Conservation (phyloP, 2,797 vertebrate genomes). For the Phalloptychus januarius region DNA sequence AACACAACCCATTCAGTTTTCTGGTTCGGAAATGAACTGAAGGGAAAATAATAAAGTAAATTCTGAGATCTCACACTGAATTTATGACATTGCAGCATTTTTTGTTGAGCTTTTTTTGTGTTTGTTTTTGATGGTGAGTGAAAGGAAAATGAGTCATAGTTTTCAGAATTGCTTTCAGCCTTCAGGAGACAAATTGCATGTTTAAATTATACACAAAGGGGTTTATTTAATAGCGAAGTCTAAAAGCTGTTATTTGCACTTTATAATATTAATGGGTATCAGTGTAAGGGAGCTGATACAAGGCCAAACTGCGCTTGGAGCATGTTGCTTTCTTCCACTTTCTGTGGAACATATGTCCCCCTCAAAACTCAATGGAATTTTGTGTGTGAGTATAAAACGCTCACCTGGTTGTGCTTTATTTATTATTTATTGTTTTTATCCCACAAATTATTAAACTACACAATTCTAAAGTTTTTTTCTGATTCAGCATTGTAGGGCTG, state of each 20-base stretch:
- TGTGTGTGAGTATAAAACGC: not conserved
- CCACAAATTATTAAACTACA: not conserved
- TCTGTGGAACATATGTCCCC: not conserved
- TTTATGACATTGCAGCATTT: not conserved
- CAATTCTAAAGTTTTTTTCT: not conserved
- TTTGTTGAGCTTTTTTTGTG: not conserved
- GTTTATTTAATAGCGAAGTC: not conserved
- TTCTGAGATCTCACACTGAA: not conserved
- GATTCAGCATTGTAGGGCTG: not conserved
- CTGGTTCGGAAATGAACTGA: too few relatives aligned
- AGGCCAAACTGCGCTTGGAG: not conserved
- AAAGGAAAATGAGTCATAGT: constrained; percentile 3
- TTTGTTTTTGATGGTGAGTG: not conserved
- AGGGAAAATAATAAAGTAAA: not conserved
- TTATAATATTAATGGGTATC: not conserved
- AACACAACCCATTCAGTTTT: not conserved
- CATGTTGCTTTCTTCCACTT: not conserved
- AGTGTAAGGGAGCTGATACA: not conserved
- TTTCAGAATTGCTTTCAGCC: not conserved
- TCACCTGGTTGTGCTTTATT: not conserved
- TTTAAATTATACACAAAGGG: not conserved
- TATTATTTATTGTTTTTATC: not conserved
- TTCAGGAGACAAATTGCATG: not conserved
- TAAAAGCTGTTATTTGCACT: not conserved
- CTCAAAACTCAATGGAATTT: not conserved